Evolutionary conservation across 1,140 invertebrate species (phyloP).

Genomic region (Portunus trituberculatus): DNA sequence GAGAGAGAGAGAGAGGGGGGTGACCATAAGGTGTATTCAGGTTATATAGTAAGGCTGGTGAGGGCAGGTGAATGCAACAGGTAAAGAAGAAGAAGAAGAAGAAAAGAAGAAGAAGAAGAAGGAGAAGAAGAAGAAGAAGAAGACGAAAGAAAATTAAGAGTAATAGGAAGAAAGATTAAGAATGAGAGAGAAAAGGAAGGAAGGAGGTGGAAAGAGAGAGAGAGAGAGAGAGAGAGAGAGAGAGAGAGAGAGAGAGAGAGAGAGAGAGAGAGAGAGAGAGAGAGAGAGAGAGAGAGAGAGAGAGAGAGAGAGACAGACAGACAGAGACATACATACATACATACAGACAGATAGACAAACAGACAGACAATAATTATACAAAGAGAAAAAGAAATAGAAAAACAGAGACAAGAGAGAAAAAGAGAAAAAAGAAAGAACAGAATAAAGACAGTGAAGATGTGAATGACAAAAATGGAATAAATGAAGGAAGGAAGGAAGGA

Average conservation of each 20-base stretch:
- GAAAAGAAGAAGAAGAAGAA: too few species aligned
- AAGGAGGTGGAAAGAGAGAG: background rate
- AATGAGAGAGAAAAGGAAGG: background rate
- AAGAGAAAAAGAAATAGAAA: constrained; percentile 3
- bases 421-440: too few species aligned
- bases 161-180: background rate
- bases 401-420: background rate
- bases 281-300: constrained; percentile 29
- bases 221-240: background rate
- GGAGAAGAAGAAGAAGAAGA: background rate
- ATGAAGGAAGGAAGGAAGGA: too few species aligned
- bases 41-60: too few species aligned
- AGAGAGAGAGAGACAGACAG: constrained; percentile 46
- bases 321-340: background rate
- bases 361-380: background rate
- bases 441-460: too few species aligned
- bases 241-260: constrained; percentile 15
- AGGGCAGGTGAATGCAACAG: background rate
- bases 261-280: constrained; percentile 44
- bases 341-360: background rate
- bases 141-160: background rate
- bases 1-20: too few species aligned
- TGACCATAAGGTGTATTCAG: too few species aligned
- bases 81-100: background rate
- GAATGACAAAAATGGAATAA: too few species aligned